phyloP scores from a whole-genome alignment of 2,113 vertebrate genomes.

The Dromaius novaehollandiae region DNA sequence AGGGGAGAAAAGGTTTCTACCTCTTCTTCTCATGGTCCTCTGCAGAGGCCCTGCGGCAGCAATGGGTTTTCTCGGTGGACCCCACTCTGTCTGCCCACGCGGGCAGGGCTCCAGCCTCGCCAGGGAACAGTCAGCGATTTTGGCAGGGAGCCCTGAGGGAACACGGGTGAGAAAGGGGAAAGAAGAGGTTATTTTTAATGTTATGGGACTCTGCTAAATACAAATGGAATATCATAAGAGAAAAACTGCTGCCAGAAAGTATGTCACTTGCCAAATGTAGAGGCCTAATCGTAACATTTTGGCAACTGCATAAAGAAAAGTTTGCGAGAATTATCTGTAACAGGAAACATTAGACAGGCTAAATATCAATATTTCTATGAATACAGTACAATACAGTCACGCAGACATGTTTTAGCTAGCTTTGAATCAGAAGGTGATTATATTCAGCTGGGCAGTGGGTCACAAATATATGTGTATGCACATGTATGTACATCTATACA shows the following conservation, averaged over 20 bases:
- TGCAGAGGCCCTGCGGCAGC: neutral
- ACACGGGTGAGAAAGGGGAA: neutral
- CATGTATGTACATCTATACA: neutral
- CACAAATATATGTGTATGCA: neutral
- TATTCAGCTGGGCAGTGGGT: neutral
- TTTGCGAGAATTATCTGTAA: neutral
- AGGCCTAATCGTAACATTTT: neutral
- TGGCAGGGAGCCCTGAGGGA: neutral
- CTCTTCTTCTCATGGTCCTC: neutral
- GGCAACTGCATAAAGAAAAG: neutral
- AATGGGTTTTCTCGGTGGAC: neutral
- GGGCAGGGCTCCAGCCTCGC: neutral
- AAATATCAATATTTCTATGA: rapidly evolving
- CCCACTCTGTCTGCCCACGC: rapidly evolving
- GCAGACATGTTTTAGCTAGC: neutral
- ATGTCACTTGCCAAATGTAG: neutral
- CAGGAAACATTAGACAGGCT: neutral
- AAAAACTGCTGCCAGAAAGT: neutral
- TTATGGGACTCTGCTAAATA: neutral
- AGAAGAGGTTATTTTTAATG: neutral
- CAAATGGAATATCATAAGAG: neutral
- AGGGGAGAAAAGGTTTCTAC: neutral
- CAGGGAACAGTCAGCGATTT: neutral
- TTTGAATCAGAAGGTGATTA: neutral
- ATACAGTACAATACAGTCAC: neutral